Conservation (phyloP, 2,888 invertebrate species). For the Meloe dianella region DNA sequence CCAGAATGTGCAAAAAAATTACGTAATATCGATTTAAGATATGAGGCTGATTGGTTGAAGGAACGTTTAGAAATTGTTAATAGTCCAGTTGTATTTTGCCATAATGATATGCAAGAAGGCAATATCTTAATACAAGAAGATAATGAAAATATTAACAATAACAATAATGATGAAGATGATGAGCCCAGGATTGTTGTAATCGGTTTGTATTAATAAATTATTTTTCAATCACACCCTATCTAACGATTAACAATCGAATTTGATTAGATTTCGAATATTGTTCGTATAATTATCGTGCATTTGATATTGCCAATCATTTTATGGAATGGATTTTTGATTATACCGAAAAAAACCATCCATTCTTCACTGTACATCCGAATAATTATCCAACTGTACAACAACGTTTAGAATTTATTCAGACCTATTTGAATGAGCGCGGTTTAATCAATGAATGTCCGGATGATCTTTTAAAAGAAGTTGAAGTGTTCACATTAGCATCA, state of each 20-base stretch:
- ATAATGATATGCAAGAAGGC: constrained; percentile 95
- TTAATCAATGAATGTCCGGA: constrained; percentile 52
- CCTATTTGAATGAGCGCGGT: constrained; percentile 62
- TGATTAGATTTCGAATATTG: constrained; percentile 95
- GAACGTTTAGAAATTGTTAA: constrained; percentile 64
- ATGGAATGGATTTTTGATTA: constrained; percentile 93
- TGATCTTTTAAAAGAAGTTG: constrained; percentile 69
- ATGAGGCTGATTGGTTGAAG: constrained; percentile 76
- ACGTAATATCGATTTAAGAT: constrained; percentile 63
- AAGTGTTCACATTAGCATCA: constrained; percentile 82
- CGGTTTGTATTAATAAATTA: constrained; percentile 52
- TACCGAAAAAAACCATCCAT: constrained; percentile 77
- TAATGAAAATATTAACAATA: constrained; percentile 43
- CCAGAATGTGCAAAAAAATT: constrained; percentile 45
- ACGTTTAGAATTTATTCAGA: constrained; percentile 66
- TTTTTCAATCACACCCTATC: too few species aligned
- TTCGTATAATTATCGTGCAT: constrained; percentile 91
- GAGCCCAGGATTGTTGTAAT: constrained; percentile 53
- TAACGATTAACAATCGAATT: too few species aligned
- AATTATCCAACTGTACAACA: constrained; percentile 80
- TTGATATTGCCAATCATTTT: constrained; percentile 95
- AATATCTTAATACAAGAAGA: constrained; percentile 67
- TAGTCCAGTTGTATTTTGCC: constrained; percentile 90
- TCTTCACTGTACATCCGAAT: constrained; percentile 71
- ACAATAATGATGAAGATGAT: constrained; percentile 38